Percentiles rank a stretch among this genome's conserved stretches.
phyloP scores from a whole-genome alignment of 2,888 invertebrate genomes.

The Stenodema calcarata region DNA sequence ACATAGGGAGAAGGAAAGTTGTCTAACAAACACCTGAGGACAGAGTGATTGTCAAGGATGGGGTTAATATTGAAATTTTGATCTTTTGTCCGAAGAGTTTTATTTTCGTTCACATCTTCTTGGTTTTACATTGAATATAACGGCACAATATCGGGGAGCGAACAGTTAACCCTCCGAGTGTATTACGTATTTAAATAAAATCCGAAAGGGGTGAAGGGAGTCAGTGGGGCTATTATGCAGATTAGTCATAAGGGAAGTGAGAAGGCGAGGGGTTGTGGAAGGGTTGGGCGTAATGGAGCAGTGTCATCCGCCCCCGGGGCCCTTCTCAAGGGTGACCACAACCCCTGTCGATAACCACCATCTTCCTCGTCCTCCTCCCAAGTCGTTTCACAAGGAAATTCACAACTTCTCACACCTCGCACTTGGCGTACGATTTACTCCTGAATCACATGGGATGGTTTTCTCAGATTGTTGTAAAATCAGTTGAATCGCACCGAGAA shows the following conservation, averaged over 20 bases:
- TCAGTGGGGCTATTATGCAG: slow-evolving; percentile 25
- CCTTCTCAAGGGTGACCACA: not conserved
- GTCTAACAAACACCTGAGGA: too few species aligned
- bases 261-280: slow-evolving; percentile 12
- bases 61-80: not conserved
- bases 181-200: slow-evolving; percentile 24
- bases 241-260: slow-evolving; percentile 26
- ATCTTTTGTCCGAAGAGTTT: not conserved
- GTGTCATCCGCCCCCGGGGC: not conserved
- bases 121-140: not conserved
- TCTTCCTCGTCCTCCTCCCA: not conserved
- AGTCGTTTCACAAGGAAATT: not conserved
- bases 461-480: too few species aligned
- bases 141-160: not conserved
- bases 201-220: not conserved
- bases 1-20: too few species aligned
- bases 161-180: not conserved
- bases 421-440: not conserved
- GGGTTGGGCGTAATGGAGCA: slow-evolving; percentile 30
- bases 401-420: not conserved
- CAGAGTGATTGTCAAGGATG: too few species aligned
- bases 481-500: too few species aligned
- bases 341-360: slow-evolving; percentile 10
- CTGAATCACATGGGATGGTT: too few species aligned
- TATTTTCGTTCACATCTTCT: not conserved